A percentile compares a stretch with the other conserved stretches of the same genome.
These are phyloP conservation scores for Oscheius myriophilus DNA, from an alignment of 2,888 invertebrate genomes.

Conservation along the genomic window DNA sequence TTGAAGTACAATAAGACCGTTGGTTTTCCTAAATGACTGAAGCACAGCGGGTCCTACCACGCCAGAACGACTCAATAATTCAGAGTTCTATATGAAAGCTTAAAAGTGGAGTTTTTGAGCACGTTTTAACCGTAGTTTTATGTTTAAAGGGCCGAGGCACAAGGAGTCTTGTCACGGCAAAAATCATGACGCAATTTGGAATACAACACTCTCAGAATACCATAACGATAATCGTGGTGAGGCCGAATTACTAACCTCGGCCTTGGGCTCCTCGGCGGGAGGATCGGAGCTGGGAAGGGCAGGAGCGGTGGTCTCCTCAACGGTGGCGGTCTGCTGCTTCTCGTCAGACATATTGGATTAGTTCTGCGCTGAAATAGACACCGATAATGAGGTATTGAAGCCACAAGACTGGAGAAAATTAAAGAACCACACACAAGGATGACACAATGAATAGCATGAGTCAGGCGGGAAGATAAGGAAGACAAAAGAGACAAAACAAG, in stretches of 20 bases:
- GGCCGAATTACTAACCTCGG: slow-evolving; percentile 29
- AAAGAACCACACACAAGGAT: neutral
- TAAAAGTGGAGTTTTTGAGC: too few species aligned
- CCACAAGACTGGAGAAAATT: neutral
- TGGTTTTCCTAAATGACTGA: too few species aligned
- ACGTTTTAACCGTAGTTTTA: too few species aligned
- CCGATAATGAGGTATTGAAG: neutral
- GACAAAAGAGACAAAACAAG: neutral
- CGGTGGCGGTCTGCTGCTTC: slow-evolving; percentile 25
- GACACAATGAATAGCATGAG: neutral
- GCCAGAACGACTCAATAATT: too few species aligned
- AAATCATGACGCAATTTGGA: too few species aligned
- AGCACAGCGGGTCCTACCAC: too few species aligned
- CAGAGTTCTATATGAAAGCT: too few species aligned
- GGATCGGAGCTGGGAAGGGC: slow-evolving; percentile 53
- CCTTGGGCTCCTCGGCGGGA: slow-evolving; percentile 41
- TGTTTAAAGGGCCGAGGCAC: too few species aligned
- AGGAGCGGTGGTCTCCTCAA: slow-evolving; percentile 43
- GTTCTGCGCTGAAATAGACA: slow-evolving; percentile 4
- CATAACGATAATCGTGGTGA: too few species aligned
- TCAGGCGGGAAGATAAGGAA: neutral
- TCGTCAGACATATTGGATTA: slow-evolving; percentile 31
- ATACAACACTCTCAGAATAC: too few species aligned
- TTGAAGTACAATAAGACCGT: too few species aligned
- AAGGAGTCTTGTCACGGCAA: too few species aligned